Conservation (phyloP, 2,113 vertebrate species). For the Atrichornis clamosus region DNA sequence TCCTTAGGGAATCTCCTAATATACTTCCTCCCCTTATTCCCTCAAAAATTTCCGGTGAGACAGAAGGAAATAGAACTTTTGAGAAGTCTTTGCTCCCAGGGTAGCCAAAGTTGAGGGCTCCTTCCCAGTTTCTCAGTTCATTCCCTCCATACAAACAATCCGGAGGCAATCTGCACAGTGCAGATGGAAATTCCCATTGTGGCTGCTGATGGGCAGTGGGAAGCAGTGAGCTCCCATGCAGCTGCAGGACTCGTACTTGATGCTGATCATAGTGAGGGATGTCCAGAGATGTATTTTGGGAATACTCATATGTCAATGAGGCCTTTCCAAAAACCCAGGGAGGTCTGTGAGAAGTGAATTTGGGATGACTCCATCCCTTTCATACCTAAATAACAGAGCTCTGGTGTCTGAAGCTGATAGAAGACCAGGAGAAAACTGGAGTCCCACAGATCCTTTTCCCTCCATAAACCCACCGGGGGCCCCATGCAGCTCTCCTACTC, state of each 20-base stretch:
- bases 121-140: background rate
- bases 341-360: background rate
- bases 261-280: background rate
- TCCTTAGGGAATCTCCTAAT: background rate
- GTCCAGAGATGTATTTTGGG: background rate
- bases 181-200: background rate
- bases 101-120: background rate
- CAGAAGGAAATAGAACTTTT: background rate
- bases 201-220: background rate
- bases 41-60: background rate
- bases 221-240: background rate
- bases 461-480: accelerated
- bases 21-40: background rate
- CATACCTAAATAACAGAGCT: background rate
- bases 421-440: background rate
- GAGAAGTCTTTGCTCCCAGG: background rate
- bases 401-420: background rate
- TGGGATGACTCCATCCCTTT: background rate
- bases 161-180: background rate
- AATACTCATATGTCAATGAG: accelerated
- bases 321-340: background rate
- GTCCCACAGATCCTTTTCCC: background rate
- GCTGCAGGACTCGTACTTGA: background rate
- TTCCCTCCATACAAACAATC: background rate
- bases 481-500: accelerated